Evolutionary conservation across 2,113 vertebrate species (phyloP).

Genomic region (Gymnobelideus leadbeateri): DNA sequence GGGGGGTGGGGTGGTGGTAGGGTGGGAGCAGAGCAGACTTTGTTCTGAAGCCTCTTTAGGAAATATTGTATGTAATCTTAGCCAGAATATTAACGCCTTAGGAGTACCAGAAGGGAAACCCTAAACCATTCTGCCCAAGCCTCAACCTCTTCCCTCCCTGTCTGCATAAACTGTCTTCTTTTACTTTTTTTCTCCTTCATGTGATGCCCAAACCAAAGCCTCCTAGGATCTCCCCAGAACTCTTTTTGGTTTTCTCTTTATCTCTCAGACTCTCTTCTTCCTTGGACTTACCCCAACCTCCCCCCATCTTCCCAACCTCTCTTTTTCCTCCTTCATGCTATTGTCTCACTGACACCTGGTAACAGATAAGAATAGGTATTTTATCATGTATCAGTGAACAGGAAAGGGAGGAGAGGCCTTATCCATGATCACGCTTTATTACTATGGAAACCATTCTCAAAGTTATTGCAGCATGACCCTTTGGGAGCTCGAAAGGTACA

Average conservation of each 20-base stretch:
- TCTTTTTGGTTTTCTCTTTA: neutral
- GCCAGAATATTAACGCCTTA: neutral
- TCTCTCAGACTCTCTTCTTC: neutral
- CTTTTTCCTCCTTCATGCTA: neutral
- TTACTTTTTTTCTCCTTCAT: neutral
- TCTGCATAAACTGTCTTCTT: neutral
- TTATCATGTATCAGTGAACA: neutral
- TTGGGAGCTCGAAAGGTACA: neutral
- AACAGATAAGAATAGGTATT: neutral
- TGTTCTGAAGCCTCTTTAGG: neutral
- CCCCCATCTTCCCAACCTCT: neutral
- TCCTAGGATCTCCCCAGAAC: neutral
- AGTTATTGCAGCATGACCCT: neutral
- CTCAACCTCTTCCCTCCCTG: neutral
- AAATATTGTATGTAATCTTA: neutral
- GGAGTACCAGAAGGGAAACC: neutral
- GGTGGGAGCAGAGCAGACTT: neutral
- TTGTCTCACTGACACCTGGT: neutral
- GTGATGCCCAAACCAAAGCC: neutral
- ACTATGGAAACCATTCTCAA: neutral
- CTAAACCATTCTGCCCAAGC: neutral
- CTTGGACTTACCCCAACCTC: neutral
- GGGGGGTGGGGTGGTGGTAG: neutral
- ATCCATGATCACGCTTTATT: neutral
- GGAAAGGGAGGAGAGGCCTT: neutral